Evolutionary conservation across 1,140 invertebrate species (phyloP).

Genomic region (Polypedilum vanderplanki): DNA sequence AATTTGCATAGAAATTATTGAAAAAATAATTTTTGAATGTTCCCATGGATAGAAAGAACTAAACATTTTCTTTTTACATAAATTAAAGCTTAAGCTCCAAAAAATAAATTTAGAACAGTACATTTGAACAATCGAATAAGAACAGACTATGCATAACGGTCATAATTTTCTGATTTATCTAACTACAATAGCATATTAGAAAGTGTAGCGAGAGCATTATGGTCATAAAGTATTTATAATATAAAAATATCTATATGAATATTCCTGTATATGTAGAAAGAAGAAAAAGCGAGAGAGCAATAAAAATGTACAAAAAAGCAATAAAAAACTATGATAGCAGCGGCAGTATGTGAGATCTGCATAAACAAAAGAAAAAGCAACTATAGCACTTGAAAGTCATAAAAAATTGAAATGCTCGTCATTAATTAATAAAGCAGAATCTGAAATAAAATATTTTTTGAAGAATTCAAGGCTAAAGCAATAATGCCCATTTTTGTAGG

Average conservation of each 20-base stretch:
- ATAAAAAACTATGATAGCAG: slow-evolving; percentile 6
- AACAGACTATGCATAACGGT: neutral
- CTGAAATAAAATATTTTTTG: neutral
- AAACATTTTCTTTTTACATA: too few species aligned
- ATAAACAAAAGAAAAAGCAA: slow-evolving; percentile 5
- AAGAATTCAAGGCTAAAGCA: neutral
- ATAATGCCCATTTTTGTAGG: neutral
- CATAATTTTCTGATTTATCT: neutral
- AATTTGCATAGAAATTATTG: neutral
- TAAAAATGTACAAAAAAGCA: neutral
- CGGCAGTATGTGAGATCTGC: slow-evolving; percentile 5
- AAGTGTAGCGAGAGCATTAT: neutral
- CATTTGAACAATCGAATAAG: too few species aligned
- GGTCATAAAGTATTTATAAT: too few species aligned
- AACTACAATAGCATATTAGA: neutral
- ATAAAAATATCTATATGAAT: too few species aligned
- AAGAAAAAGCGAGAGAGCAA: neutral
- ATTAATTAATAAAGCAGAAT: slow-evolving; percentile 11
- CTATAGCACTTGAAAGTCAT: neutral
- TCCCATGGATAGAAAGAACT: too few species aligned
- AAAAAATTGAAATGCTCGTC: neutral
- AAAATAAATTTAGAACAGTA: too few species aligned
- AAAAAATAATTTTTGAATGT: too few species aligned
- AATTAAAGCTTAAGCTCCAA: too few species aligned
- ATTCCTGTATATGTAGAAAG: neutral